Percentiles rank a stretch among this genome's conserved stretches.
Conservation (phyloP, 2,113 vertebrate genomes). For the Catharus minimus region DNA sequence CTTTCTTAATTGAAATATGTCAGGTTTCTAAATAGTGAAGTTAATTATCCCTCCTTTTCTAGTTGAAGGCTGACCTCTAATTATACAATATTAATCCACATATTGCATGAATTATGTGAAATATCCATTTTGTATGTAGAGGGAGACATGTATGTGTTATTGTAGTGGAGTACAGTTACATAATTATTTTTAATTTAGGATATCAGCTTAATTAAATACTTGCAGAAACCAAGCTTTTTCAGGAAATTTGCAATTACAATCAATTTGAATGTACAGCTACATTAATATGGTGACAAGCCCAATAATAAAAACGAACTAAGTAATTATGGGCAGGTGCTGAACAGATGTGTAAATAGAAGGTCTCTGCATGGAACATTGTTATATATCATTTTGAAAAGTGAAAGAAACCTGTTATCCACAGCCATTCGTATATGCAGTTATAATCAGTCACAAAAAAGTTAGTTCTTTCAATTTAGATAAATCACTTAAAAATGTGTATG, state of each 20-base stretch:
- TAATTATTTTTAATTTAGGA: constrained; percentile 83
- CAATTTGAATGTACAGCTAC: constrained; percentile 75
- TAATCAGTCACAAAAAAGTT: constrained; percentile 54
- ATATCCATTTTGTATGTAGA: constrained; percentile 65
- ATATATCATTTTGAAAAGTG: constrained; percentile 40
- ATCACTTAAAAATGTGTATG: constrained; percentile 53
- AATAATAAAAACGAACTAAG: constrained; percentile 70
- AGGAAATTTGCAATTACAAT: constrained; percentile 85
- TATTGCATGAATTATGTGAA: constrained; percentile 66
- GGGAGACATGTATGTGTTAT: constrained; percentile 66
- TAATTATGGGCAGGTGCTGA: constrained; percentile 70
- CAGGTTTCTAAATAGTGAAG: constrained; percentile 43
- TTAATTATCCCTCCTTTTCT: constrained; percentile 61
- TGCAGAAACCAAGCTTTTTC: constrained; percentile 74
- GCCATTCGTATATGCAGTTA: neutral
- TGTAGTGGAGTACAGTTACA: constrained; percentile 77
- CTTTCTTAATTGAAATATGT: constrained; percentile 62
- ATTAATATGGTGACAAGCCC: constrained; percentile 74
- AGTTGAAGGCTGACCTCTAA: constrained; percentile 60
- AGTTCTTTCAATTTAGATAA: constrained; percentile 60
- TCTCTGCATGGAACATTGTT: constrained; percentile 41
- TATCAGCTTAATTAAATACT: constrained; percentile 79
- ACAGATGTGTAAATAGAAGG: constrained; percentile 71
- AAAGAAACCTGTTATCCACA: constrained; percentile 52
- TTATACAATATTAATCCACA: constrained; percentile 67